Evolutionary conservation across 2,888 invertebrate species (phyloP), one percentile per base, ranked within the genome.

Genomic region (Apoderus coryli): DNA sequence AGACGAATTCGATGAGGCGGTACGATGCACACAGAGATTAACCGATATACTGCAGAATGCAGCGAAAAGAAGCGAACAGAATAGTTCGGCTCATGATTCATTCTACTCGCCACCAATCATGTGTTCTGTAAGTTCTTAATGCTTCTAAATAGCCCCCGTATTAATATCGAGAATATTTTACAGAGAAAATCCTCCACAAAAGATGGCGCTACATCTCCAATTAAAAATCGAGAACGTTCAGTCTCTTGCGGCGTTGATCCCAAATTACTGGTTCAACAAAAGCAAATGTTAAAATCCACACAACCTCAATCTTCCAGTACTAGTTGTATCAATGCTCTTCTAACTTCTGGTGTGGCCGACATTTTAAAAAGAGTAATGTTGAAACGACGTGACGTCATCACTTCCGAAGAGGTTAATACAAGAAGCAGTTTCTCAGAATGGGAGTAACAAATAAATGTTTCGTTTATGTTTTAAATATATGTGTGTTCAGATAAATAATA

Each of bases 371-470:
- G 51, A 31, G 57, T 59, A 5, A 55, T 60, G 11, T 53, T 46
- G 29, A 59, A 57, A 41, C 43, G 56, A 25, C 41, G 53, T 12
- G 57, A 59, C n/a, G 48, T 52, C 3, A 44, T 50, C 25, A 43
- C 47, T 10, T 39, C 38, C 13, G 36, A 37, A 4, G 31, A 32
- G 13, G 33, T 47, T 5, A 33, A 39, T 14, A 44, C 51, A 7
- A 46, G 57, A 40, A 50, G 45, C 32, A 56, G 55, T 32, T 55
- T 56, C 43, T 56, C 57, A 2, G 58, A 57, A 25, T 58, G 57
- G 57, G 39, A 9, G 25, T 10, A 10, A 6, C 7, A 10, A 25
- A 6, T 25, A 10, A 25, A 9, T 9, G 7, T 25, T 6, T 25
- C 10, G 9, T 25, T 25, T n/a, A n/a, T n/a, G n/a, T n/a, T n/a